A percentile compares a stretch with the other conserved stretches of the same genome.
These are phyloP conservation scores for Melanotaenia trifasciata DNA, from an alignment of 2,797 vertebrate species.

Conservation along the genomic window DNA sequence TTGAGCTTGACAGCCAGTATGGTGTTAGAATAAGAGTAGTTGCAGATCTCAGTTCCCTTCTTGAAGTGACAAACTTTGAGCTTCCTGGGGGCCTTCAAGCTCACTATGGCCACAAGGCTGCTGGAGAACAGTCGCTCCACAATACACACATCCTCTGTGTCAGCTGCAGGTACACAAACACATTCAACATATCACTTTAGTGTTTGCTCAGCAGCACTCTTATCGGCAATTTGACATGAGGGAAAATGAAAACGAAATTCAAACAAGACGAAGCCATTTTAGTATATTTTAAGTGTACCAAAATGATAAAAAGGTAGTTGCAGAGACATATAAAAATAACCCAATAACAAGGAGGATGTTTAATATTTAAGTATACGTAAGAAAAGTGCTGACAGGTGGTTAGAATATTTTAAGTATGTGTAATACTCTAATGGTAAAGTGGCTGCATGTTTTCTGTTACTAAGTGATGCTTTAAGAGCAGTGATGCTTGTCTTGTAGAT, in stretches of 20 bases:
- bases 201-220: background rate
- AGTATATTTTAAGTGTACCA: background rate
- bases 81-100: conserved; percentile 97
- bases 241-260: background rate
- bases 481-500: background rate
- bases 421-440: conserved; percentile 13
- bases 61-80: conserved; percentile 99
- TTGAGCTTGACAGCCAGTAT: conserved; percentile 98
- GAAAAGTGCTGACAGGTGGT: conserved; percentile 19
- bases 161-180: conserved; percentile 79
- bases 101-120: conserved; percentile 97
- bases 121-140: conserved; percentile 98
- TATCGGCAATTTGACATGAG: background rate
- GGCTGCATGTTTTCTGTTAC: conserved; percentile 1
- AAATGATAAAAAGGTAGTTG: background rate
- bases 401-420: conserved; percentile 49
- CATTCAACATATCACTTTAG: conserved; percentile 8
- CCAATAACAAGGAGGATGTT: background rate
- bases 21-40: conserved; percentile 99
- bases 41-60: conserved; percentile 99
- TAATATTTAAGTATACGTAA: background rate
- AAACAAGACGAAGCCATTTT: background rate
- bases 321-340: background rate
- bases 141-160: conserved; percentile 98
- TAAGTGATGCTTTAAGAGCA: background rate